Conservation (phyloP, 2,888 invertebrate genomes). For the Caenorhabditis panamensis region DNA sequence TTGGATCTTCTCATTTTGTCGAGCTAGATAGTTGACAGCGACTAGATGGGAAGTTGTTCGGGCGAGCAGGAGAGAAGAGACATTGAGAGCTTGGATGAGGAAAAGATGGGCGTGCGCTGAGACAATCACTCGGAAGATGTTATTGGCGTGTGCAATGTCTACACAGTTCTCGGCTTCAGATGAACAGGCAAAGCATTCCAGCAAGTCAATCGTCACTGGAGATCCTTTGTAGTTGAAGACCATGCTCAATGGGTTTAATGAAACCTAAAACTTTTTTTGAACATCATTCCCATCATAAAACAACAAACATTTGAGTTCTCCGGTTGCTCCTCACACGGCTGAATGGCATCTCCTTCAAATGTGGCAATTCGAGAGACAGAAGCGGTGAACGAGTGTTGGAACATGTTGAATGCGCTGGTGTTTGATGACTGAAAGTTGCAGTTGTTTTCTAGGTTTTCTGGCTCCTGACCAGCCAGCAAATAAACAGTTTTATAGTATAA, state of each 20-base stretch:
- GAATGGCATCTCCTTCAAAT: constrained; percentile 49
- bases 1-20: constrained; percentile 65
- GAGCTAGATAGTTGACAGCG: constrained; percentile 63
- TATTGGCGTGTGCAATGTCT: constrained; percentile 58
- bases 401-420: constrained; percentile 62
- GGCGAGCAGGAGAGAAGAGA: constrained; percentile 67
- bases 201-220: constrained; percentile 68
- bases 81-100: constrained; percentile 63
- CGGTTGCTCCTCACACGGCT: constrained; percentile 36
- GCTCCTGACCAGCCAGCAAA: no score
- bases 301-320: constrained; percentile 42
- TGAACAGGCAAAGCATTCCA: constrained; percentile 60
- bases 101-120: constrained; percentile 59
- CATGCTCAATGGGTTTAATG: constrained; percentile 71
- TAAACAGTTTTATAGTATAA: not conserved
- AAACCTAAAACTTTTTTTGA: constrained; percentile 52
- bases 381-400: constrained; percentile 62
- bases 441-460: no score
- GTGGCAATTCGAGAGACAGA: constrained; percentile 57
- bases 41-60: constrained; percentile 63
- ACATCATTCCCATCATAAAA: not conserved
- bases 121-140: constrained; percentile 56
- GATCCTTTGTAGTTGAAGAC: constrained; percentile 69
- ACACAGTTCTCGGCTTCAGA: constrained; percentile 48
- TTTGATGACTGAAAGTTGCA: constrained; percentile 52